phyloP scores from a whole-genome alignment of 2,888 invertebrate species.

The Hylaea fasciaria region DNA sequence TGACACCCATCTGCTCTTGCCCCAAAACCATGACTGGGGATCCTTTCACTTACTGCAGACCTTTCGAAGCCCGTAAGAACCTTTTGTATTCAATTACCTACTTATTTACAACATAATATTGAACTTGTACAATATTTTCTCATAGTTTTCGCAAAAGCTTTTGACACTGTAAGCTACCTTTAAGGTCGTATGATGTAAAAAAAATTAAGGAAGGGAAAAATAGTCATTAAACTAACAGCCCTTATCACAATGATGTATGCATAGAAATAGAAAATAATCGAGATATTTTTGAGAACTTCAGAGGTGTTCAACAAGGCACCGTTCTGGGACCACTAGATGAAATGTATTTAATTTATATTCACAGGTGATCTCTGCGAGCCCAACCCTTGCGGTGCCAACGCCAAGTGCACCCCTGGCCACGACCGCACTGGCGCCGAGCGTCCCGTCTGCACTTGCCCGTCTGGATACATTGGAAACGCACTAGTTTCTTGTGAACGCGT shows the following conservation, averaged over 20 bases:
- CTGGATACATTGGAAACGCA: slow-evolving; percentile 92
- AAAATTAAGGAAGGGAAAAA: too few relatives aligned
- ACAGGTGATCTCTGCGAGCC: slow-evolving; percentile 93
- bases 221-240: too few relatives aligned
- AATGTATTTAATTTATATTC: background rate
- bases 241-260: too few relatives aligned
- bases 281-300: too few relatives aligned
- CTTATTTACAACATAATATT: background rate
- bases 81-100: background rate
- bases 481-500: slow-evolving; percentile 87
- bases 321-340: background rate
- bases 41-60: slow-evolving; percentile 92
- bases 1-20: slow-evolving; percentile 94
- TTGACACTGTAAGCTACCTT: background rate
- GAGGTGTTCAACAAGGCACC: slow-evolving; percentile 24
- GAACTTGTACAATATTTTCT: too few relatives aligned
- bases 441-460: slow-evolving; percentile 93
- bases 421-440: slow-evolving; percentile 92
- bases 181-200: too few relatives aligned
- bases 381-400: slow-evolving; percentile 93
- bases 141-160: too few relatives aligned
- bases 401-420: slow-evolving; percentile 92
- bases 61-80: slow-evolving; percentile 89
- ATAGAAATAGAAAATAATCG: too few relatives aligned
- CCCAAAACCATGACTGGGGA: slow-evolving; percentile 95